Evolutionary conservation across 2,797 vertebrate species (phyloP).

Genomic region (Sciaenops ocellatus): DNA sequence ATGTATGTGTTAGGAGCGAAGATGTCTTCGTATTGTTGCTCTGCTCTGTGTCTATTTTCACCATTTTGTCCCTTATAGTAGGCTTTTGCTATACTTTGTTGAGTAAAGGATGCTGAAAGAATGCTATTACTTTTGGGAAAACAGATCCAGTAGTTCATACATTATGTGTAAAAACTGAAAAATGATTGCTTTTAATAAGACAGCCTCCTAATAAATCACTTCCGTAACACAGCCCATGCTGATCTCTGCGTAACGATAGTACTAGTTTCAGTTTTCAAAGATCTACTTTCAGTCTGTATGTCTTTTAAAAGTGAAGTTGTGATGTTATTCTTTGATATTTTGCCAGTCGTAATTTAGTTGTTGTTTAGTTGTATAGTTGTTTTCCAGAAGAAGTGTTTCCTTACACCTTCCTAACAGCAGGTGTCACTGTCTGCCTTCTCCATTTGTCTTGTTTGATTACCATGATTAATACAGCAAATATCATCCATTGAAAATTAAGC

Average conservation of each 20-base stretch:
- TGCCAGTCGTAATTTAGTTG: neutral
- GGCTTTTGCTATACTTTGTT: neutral
- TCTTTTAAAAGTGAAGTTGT: neutral
- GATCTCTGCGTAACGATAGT: neutral
- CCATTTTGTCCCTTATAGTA: neutral
- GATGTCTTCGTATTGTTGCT: neutral
- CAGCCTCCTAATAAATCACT: neutral
- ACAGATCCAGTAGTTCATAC: neutral
- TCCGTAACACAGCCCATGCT: accelerated
- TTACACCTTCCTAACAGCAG: constrained; percentile 68
- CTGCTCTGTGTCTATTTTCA: neutral
- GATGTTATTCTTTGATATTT: neutral
- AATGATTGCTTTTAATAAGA: neutral
- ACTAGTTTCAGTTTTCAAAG: neutral
- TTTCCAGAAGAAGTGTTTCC: constrained; percentile 4
- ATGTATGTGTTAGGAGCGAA: too few species aligned
- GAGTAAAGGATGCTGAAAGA: neutral
- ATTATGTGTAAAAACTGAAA: neutral
- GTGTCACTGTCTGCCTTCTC: constrained; percentile 61
- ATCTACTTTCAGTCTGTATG: neutral
- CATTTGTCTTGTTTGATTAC: neutral
- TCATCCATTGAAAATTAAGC: neutral
- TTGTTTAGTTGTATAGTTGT: neutral
- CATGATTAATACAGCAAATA: neutral
- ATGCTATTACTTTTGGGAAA: neutral